phyloP scores from a whole-genome alignment of 2,797 vertebrate genomes.

The Crossoptilon crossoptilon region DNA sequence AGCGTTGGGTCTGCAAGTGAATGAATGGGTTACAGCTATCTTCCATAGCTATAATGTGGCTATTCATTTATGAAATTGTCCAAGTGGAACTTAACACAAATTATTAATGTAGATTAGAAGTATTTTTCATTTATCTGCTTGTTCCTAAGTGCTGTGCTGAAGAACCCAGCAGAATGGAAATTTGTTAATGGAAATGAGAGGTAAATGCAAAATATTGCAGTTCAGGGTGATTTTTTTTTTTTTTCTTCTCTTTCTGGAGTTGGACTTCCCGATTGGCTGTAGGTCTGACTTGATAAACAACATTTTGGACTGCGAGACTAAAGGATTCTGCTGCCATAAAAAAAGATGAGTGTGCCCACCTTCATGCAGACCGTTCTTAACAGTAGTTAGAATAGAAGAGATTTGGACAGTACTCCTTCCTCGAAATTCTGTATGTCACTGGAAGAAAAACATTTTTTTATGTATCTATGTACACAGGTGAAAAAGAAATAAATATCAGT shows the following conservation, averaged over 20 bases:
- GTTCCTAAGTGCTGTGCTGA: neutral
- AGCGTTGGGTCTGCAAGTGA: neutral
- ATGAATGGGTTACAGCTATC: conserved; percentile 3
- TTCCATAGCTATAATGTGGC: neutral
- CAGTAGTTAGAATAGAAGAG: neutral
- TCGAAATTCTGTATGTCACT: neutral
- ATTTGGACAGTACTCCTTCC: neutral
- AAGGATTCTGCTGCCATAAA: neutral
- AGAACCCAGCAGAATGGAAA: neutral
- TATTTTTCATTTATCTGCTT: conserved; percentile 43
- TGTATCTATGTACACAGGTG: neutral
- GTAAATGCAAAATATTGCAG: neutral
- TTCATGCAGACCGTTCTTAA: neutral
- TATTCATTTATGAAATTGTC: conserved; percentile 44
- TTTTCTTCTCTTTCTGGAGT: neutral
- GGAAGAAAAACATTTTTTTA: neutral
- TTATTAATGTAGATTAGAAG: conserved; percentile 47
- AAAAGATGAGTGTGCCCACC: neutral
- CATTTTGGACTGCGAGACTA: neutral
- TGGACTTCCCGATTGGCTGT: neutral
- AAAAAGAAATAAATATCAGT: neutral
- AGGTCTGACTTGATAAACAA: neutral
- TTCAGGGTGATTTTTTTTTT: neutral
- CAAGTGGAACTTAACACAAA: conserved; percentile 52
- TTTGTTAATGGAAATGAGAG: conserved; percentile 21